Evolutionary conservation across 2,113 vertebrate genomes (phyloP).

Genomic region (Eurypyga helias): DNA sequence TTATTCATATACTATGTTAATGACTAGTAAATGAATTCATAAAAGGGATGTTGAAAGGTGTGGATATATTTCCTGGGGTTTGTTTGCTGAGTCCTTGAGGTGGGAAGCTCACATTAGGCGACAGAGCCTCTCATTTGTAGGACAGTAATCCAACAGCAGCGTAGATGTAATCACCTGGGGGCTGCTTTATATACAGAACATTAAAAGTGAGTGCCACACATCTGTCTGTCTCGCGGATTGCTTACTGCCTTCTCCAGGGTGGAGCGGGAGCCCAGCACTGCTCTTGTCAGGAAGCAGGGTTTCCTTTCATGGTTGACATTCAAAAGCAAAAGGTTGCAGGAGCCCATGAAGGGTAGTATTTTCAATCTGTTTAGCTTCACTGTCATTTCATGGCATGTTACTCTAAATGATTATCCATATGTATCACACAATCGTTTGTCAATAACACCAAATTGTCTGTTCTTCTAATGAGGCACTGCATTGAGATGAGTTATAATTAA

Average conservation of each 20-base stretch:
- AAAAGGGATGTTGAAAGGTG: not conserved
- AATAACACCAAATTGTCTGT: not conserved
- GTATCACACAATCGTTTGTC: not conserved
- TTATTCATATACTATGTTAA: not conserved
- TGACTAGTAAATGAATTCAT: not conserved
- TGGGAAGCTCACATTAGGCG: not conserved
- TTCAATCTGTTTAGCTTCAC: not conserved
- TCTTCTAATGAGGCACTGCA: not conserved
- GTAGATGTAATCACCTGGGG: not conserved
- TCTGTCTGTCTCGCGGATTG: not conserved
- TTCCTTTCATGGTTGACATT: not conserved
- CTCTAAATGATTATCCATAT: not conserved
- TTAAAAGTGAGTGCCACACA: not conserved
- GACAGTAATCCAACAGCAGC: not conserved
- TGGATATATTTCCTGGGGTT: not conserved
- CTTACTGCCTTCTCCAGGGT: not conserved
- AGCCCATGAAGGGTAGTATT: not conserved
- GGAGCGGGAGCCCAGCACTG: not conserved
- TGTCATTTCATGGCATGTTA: not conserved
- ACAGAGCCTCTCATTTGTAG: not conserved
- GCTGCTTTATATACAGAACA: not conserved
- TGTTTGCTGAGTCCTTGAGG: not conserved
- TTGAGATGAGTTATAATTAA: not conserved
- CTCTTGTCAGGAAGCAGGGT: not conserved
- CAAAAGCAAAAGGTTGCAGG: not conserved